Evolutionary conservation across 2,888 invertebrate species (phyloP), one percentile per base, ranked within the genome.

Genomic region (Tachina fera): DNA sequence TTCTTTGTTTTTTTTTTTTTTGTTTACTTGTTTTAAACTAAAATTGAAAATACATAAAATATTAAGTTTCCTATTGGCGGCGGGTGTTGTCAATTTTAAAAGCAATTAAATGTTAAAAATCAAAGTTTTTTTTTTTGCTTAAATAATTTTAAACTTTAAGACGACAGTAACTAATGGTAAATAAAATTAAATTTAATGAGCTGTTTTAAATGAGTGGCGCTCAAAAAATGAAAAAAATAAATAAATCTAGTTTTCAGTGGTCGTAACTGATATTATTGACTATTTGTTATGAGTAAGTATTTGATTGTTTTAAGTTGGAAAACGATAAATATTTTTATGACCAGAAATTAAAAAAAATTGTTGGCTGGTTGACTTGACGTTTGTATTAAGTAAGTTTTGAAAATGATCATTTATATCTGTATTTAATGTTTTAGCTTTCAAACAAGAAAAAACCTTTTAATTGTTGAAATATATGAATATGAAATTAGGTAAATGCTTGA

Each of bases 1-100:
- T 51, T 1, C 9, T 31, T 31, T 31, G 31, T 31, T 31, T 31
- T 5, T 31, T 31, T 6, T 31, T 6, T 31, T 0, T 31, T 31
- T 6, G 31, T 31, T 31, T 31, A 4, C 31, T 47, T 81, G 9
- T 71, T 71, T 71, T 19, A 19, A 51, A 49, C 9, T 10, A 8
- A 31, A 31, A 22, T 14, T 53, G 4, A 43, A 31, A 47, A 51
- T 0, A 8, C 47, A 65, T 60, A 67, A 83, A 77, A 77, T 83
- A 72, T 83, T 83, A 58, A 77, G 77, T 83, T 83, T 78, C 71
- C 67, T 76, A 76, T 58, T 83, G 85, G 65, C 79, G 67, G 82
- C 85, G 85, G 85, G 85, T 86, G 85, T 86, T 86, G 85, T 86
- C 85, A 79, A 76, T 79, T 86, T 79, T 79, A 83, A 86, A 86